Evolutionary conservation across 2,113 vertebrate genomes (phyloP), one percentile per base, ranked within the genome.

Genomic region (Nycticorax nycticorax): DNA sequence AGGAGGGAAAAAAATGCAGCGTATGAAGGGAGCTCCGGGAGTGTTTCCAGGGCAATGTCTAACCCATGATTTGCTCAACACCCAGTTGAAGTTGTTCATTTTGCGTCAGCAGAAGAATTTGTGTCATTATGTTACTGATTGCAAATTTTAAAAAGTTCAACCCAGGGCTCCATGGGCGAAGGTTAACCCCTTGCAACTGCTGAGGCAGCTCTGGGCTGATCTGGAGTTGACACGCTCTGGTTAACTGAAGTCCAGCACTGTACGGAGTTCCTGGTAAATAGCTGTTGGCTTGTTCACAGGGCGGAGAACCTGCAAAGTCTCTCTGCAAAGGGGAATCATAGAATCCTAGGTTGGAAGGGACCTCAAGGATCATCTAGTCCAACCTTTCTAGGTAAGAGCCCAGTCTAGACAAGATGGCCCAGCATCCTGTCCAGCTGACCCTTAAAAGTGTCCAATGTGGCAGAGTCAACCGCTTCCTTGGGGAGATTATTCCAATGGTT

Each of bases 41-140:
- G n/a, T 48, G 50, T 50, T 93, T 87, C 82, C 85, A 83, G 85
- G 82, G 75, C 71, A 80, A 76, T 47, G 41, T 71, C 77, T 92
- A 90, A 93, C 63, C 55, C 55, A 24, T 10, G 24, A 66, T 39
- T 83, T 52, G 43, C 28, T 88, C 47, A 20, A 24, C 74, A 24
- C 55, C 75, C 52, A 47, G 71, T 4, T 0, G 18, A 88, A 90
- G 32, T 63, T 92, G 64, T 35, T 85, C 12, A 14, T 35, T 83
- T 33, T 73, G 62, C 1, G 0, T 74, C 92, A 93, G 18, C 0
- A 0, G 53, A 85, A 92, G 85, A 69, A 45, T 63, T 77, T 85
- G 24, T 39, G 41, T 35, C 33, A 17, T 39, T 73, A 66, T 1
- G 0, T 43, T 88, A 32, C 67, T 3, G 43, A 57, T 2, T 47